Base-by-base conservation (phyloP, 2,888 invertebrate genomes). In the Amiota minor region DNA sequence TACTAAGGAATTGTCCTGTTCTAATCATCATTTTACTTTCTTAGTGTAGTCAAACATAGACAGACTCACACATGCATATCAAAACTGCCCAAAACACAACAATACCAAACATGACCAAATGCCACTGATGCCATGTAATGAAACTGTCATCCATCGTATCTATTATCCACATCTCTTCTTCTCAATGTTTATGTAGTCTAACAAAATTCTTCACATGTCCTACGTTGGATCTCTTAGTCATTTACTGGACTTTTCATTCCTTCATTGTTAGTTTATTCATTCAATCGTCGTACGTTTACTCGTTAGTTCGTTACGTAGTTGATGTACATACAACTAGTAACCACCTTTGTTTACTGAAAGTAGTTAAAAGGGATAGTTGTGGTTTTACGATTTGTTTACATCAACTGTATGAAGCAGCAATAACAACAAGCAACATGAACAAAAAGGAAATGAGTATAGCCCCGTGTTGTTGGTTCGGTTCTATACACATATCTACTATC, bases 91-190 rank as follows among this genome's bases (percentile, higher is more conserved):
- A 35, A 35, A 35, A 6, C 35, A 6, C 6, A 35, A 35, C 6
- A 59, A 59, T 20, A 18, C 9, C n/a, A 59, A 59, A 18, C 20
- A 8, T 16, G 18, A 46, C 20, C 16, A 46, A 70, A 55, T 14
- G 35, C 68, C 68, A 50, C 50, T 35, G 50, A 80, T 83, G 83
- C 82, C 84, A 82, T 83, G 85, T 85, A 83, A 83, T 83, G 83
- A 85, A 85, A 83, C 82, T 83, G 83, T 83, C 83, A 83, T 84
- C 83, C 62, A 62, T 35, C 45, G 35, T 35, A 35, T 23, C 35
- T 35, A 35, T 35, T 23, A 3, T 23, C 23, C 23, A 23, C 23
- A 23, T 23, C 23, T 23, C 3, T 23, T 2, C 23, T 23, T 35
- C 35, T 35, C 35, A 35, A 6, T 35, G 35, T 35, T 35, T 35